Conservation (phyloP, 2,113 vertebrate species). For the Chloroceryle aenea region DNA sequence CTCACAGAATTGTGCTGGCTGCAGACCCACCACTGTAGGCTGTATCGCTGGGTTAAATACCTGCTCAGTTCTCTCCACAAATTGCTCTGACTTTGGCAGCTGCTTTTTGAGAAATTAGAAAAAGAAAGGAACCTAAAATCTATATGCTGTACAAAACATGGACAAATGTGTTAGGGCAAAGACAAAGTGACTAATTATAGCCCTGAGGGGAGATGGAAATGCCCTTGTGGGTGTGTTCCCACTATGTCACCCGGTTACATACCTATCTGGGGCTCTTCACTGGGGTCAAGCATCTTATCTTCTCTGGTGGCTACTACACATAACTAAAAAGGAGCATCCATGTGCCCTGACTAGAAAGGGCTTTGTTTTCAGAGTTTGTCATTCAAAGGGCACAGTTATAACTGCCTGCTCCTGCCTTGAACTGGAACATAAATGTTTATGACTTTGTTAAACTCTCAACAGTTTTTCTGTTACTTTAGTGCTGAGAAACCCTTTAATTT, state of each 20-base stretch:
- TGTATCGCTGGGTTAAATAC: neutral
- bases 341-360: neutral
- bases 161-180: neutral
- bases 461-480: neutral
- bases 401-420: neutral
- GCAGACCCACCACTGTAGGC: neutral
- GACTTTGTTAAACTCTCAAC: neutral
- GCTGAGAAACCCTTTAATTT: neutral
- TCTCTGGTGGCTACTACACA: neutral
- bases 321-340: neutral
- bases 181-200: neutral
- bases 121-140: neutral
- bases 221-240: neutral
- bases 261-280: neutral
- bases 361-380: neutral
- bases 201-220: neutral
- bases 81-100: neutral
- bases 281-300: neutral
- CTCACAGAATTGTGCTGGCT: neutral
- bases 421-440: slow-evolving; percentile 40
- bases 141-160: neutral
- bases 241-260: neutral
- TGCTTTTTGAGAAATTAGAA: neutral
- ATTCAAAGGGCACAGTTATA: neutral
- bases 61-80: neutral